Evolutionary conservation across 2,113 vertebrate species (phyloP).

Genomic region (Mola mola): DNA sequence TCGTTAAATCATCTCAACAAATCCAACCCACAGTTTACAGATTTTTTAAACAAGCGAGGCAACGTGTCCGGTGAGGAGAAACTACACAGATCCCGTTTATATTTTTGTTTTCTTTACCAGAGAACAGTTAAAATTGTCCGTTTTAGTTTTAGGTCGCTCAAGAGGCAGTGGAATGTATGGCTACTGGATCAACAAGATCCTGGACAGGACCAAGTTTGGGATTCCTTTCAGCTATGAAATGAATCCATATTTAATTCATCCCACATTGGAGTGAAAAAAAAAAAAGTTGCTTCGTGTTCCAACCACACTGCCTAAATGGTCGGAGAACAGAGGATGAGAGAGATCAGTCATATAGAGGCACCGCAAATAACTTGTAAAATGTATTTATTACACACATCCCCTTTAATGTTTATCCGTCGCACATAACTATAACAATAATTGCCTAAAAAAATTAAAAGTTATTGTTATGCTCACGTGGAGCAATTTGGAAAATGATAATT

Average conservation of each 20-base stretch:
- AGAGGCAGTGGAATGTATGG: conserved; percentile 43
- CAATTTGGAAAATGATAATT: conserved; percentile 36
- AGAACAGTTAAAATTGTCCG: conserved; percentile 21
- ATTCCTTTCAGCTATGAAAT: conserved; percentile 68
- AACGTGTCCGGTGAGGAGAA: conserved; percentile 14
- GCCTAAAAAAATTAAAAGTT: conserved; percentile 2
- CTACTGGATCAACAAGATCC: conserved; percentile 51
- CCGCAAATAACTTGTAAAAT: conserved; percentile 26
- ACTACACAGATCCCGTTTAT: conserved; percentile 9
- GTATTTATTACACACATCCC: too few relatives aligned
- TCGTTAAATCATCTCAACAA: conserved; percentile 40
- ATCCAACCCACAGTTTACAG: conserved; percentile 26
- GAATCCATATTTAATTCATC: conserved; percentile 75
- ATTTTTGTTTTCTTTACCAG: conserved; percentile 27
- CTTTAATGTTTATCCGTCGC: conserved; percentile 12
- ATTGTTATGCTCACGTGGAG: conserved; percentile 6
- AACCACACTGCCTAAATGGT: conserved; percentile 72
- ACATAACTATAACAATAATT: conserved; percentile 6
- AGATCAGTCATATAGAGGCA: conserved; percentile 29
- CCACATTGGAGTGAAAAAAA: conserved; percentile 73
- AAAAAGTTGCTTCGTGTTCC: conserved; percentile 72
- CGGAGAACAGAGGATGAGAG: conserved; percentile 29
- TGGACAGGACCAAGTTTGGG: conserved; percentile 51
- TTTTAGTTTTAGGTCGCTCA: conserved; percentile 15
- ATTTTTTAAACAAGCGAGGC: conserved; percentile 33